phyloP scores from a whole-genome alignment of 1,140 invertebrate genomes.

The Notospermus geniculatus region DNA sequence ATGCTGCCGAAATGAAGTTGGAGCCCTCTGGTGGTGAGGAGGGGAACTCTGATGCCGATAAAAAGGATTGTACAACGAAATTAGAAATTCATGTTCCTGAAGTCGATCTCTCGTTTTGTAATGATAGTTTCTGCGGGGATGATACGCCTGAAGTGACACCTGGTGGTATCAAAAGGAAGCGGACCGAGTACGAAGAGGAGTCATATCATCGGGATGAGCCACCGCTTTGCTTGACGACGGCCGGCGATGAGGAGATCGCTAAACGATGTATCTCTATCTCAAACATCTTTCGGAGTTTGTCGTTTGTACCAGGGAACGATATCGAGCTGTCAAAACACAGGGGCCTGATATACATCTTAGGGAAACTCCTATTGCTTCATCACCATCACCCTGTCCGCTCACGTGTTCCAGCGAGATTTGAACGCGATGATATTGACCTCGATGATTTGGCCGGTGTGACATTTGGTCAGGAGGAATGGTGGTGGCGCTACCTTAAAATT shows the following conservation, averaged over 20 bases:
- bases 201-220: slow-evolving; percentile 89
- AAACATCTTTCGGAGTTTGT: slow-evolving; percentile 90
- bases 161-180: slow-evolving; percentile 82
- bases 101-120: not conserved
- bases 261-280: slow-evolving; percentile 83
- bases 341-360: slow-evolving; percentile 84
- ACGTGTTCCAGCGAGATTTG: slow-evolving; percentile 34
- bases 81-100: not conserved
- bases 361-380: slow-evolving; percentile 67
- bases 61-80: slow-evolving; percentile 10
- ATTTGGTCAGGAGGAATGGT: slow-evolving; percentile 66
- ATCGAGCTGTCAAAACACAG: slow-evolving; percentile 84
- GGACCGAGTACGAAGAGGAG: slow-evolving; percentile 59
- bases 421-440: slow-evolving; percentile 35
- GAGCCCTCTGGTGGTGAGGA: slow-evolving; percentile 24
- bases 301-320: slow-evolving; percentile 97
- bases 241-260: slow-evolving; percentile 82
- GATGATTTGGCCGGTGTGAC: slow-evolving; percentile 39
- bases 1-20: slow-evolving; percentile 23
- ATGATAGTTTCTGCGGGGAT: slow-evolving; percentile 7
- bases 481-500: slow-evolving; percentile 91
- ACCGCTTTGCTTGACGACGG: slow-evolving; percentile 78
- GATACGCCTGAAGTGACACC: slow-evolving; percentile 70
- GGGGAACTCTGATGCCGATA: slow-evolving; percentile 43
- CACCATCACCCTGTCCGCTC: slow-evolving; percentile 48